These are phyloP conservation scores for Drosophila sp. DNA, from an alignment of 1,140 invertebrate species.

Conservation along the genomic window DNA sequence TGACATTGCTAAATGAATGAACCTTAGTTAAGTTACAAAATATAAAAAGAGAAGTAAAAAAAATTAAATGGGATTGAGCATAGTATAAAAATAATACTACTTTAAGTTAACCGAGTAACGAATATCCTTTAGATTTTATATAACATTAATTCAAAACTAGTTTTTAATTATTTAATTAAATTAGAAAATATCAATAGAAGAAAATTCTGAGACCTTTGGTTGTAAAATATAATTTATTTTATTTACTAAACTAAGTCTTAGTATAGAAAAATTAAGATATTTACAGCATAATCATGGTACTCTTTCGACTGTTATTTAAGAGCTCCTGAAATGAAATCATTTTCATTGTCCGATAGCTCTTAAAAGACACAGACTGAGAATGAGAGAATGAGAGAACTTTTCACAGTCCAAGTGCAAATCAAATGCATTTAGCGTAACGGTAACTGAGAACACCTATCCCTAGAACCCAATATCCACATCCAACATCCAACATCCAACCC, in stretches of 20 bases:
- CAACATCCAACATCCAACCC: too few species aligned
- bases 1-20: constrained; percentile 83
- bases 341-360: constrained; percentile 11
- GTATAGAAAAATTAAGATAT: too few species aligned
- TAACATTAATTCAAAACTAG: too few species aligned
- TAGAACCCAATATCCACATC: background rate
- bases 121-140: constrained; percentile 34
- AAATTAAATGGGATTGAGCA: constrained; percentile 1
- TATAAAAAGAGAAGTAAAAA: constrained; percentile 32
- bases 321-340: constrained; percentile 5
- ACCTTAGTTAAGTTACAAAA: constrained; percentile 78
- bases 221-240: too few species aligned
- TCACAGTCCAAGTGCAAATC: constrained; percentile 66
- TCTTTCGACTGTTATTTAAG: background rate
- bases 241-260: too few species aligned
- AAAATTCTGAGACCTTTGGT: too few species aligned
- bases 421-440: constrained; percentile 78
- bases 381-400: background rate
- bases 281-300: too few species aligned
- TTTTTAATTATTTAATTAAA: too few species aligned
- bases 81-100: constrained; percentile 43
- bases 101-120: background rate
- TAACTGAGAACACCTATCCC: constrained; percentile 67
- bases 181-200: too few species aligned
- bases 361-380: constrained; percentile 4